Base-by-base conservation (phyloP, 2,888 invertebrate genomes). In the Phalera bucephala region DNA sequence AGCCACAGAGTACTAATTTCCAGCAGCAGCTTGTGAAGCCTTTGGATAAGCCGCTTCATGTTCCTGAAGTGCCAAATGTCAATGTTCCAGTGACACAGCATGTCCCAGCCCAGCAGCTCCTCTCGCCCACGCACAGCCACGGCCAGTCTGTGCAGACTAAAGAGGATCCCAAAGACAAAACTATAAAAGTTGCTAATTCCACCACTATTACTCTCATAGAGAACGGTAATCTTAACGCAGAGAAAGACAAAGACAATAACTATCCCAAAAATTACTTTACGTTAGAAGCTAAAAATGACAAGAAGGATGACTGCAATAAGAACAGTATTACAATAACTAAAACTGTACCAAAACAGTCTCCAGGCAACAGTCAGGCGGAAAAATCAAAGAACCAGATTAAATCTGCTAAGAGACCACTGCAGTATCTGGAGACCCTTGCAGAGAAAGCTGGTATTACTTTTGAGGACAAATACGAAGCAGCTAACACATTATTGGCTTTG, bases 381-480 rank as follows among this genome's bases (percentile, higher is more conserved):
- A 87, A 88, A 37, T 33, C 66, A 5, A 87, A 87, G 48, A 62
- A 43, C 13, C 68, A 70, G 22, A 46, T 58, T 2, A 88, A 88
- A 42, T 49, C 78, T 1, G 49, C 67, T 0, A 88, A 87, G 48
- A 70, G 89, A 35, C 89, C 89, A 0, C 60, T 94, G 33, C 94
- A 94, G 91, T 94, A 93, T 63, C 76, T 94, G 46, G 94, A 94
- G 70, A 94, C 94, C 0, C 86, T 94, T 42, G 94, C 94, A 8
- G 93, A 94, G 64, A 94, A 94, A 56, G 94, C 94, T 32, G 94
- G 94, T 1, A 93, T 94, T 8, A 94, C 93, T 10, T 93, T 93
- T 64, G 94, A 94, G 69, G 94, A 94, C 72, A 94, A 94, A 75
- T 94, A 94, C 88, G 94, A 94, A 74, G 93, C 93, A 41, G 93